Evolutionary conservation across 1,140 invertebrate genomes (phyloP), one percentile per base, ranked within the genome.

Genomic region (Drosophila willistoni): DNA sequence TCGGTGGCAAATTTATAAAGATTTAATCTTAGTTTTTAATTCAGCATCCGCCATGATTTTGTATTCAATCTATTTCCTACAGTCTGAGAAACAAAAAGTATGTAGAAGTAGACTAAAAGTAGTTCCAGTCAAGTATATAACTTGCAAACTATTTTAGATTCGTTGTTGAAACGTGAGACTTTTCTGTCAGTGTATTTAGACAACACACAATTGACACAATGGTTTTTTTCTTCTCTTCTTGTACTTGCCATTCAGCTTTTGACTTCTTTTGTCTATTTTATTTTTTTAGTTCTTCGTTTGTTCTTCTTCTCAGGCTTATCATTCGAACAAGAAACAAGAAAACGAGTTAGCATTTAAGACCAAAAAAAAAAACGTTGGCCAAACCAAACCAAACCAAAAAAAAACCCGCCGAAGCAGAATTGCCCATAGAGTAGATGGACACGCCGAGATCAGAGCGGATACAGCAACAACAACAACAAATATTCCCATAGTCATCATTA

Each of bases 331-430:
- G 57, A 44, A 71, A 54, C 69, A 68, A 68, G 71, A 82, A 80
- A 87, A 89, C 79, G 76, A 89, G 83, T 87, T 87, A 87, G 83
- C 84, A 87, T 87, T 89, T 83, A 87, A 71, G 73, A 80, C 83
- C 83, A 80, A 83, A 87, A 29, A 29, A 86, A 86, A 83, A 87
- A 86, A 86, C 75, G 83, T 79, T 84, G 36, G 36, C 56, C 73
- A 87, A 73, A 61, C 56, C 64, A 25, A 22, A 22, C 41, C 7
- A 47, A 47, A 14, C 19, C 19, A 25, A 25, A 25, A 13, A 47
- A 51, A 47, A 77, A 42, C 60, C 29, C 36, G 59, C 55, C 68
- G 55, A 71, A 56, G 42, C 12, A 61, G 60, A 42, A 51, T 10
- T 41, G 68, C 61, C 33, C 51, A 41, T 25, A 72, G 57, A 51